phyloP scores from a whole-genome alignment of 2,888 invertebrate genomes.

The Caenorhabditis angaria region DNA sequence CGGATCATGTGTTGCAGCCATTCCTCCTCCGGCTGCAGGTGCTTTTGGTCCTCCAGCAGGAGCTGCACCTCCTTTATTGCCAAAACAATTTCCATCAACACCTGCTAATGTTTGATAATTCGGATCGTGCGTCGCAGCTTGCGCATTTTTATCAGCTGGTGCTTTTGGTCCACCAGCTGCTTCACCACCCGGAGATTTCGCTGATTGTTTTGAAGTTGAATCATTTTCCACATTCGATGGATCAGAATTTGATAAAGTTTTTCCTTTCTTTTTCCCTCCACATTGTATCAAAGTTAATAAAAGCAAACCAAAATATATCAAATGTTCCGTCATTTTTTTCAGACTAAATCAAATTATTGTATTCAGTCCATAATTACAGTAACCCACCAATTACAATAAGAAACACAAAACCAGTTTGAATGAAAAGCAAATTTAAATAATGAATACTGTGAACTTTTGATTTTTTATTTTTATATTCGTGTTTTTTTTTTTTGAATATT shows the following conservation, averaged over 20 bases:
- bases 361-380: too few species aligned
- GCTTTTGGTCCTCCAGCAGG: slow-evolving; percentile 11
- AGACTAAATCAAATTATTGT: too few species aligned
- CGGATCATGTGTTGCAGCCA: slow-evolving; percentile 26
- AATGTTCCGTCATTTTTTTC: too few species aligned
- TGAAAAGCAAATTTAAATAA: too few species aligned
- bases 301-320: neutral
- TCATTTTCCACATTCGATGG: neutral
- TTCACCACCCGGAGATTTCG: too few species aligned
- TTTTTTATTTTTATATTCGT: too few species aligned
- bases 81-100: slow-evolving; percentile 18
- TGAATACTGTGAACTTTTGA: too few species aligned
- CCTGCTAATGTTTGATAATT: slow-evolving; percentile 43
- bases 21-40: slow-evolving; percentile 10
- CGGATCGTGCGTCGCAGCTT: slow-evolving; percentile 34
- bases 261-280: neutral
- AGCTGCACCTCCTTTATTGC: slow-evolving; percentile 8
- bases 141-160: too few species aligned
- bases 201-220: too few species aligned
- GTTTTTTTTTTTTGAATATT: too few species aligned
- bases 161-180: slow-evolving; percentile 5
- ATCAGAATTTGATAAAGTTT: neutral
- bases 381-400: too few species aligned
- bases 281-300: neutral
- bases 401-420: too few species aligned